Conservation (phyloP, 2,888 invertebrate genomes). For the Meta bourneti region DNA sequence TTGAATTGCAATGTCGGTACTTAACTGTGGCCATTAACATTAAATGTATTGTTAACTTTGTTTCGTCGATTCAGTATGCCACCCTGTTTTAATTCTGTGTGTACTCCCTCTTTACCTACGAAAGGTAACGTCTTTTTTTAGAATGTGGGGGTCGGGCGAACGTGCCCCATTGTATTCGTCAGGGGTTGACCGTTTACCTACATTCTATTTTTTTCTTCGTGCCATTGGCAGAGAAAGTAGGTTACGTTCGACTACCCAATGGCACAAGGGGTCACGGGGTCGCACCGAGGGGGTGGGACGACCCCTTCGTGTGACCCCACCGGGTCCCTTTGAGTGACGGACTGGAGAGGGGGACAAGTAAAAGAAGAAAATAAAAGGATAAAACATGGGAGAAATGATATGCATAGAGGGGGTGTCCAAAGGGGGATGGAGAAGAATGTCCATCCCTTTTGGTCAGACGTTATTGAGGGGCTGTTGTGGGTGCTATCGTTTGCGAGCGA, state of each 20-base stretch:
- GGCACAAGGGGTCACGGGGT: constrained; percentile 71
- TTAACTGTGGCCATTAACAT: too few species aligned
- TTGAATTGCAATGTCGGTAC: too few species aligned
- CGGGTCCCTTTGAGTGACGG: constrained; percentile 61
- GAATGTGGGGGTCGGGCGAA: not conserved
- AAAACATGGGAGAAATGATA: constrained; percentile 53
- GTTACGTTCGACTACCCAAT: constrained; percentile 72
- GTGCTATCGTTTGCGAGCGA: constrained; percentile 15
- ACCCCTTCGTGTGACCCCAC: constrained; percentile 34
- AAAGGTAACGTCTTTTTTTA: not conserved
- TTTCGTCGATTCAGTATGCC: too few species aligned
- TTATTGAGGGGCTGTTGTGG: constrained; percentile 3
- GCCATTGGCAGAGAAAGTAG: constrained; percentile 67
- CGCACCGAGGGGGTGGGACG: constrained; percentile 63
- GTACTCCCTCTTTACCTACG: not conserved
- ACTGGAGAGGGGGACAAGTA: constrained; percentile 48
- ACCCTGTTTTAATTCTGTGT: too few species aligned
- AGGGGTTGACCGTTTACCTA: not conserved
- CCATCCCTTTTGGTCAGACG: constrained; percentile 67
- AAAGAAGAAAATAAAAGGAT: constrained; percentile 32
- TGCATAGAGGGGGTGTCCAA: constrained; percentile 62
- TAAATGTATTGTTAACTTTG: too few species aligned
- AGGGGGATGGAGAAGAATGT: constrained; percentile 34
- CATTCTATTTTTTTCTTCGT: constrained; percentile 7
- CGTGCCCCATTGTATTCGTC: not conserved